phyloP scores from a whole-genome alignment of 2,113 vertebrate species.

The Aegithalos caudatus region DNA sequence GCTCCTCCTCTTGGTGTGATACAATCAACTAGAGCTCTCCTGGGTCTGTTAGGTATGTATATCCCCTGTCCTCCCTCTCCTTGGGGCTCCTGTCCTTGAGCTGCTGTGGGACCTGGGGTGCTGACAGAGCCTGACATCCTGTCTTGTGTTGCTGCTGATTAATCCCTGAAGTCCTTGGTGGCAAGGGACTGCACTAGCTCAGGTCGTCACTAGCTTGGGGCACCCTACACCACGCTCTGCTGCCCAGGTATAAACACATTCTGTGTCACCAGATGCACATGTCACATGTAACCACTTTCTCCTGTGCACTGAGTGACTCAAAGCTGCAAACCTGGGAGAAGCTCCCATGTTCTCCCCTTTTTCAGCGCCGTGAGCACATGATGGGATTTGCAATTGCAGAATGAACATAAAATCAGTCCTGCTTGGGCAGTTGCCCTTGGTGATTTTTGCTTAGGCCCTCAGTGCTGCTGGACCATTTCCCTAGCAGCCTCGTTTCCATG shows the following conservation, averaged over 20 bases:
- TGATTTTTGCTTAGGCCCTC: neutral
- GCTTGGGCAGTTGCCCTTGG: neutral
- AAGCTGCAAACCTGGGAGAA: neutral
- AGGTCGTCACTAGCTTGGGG: neutral
- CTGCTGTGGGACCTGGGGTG: neutral
- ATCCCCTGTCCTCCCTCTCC: neutral
- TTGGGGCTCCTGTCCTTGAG: neutral
- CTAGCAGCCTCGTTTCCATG: neutral
- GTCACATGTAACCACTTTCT: neutral
- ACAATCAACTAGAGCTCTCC: neutral
- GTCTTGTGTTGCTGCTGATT: rapidly evolving
- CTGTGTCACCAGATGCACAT: neutral
- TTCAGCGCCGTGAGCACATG: rapidly evolving
- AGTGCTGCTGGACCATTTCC: neutral
- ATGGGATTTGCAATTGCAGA: neutral
- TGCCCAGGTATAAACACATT: neutral
- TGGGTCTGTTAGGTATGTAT: neutral
- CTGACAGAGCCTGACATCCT: neutral
- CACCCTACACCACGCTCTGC: neutral
- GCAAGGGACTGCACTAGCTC: neutral
- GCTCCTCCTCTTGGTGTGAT: neutral
- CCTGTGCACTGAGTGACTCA: neutral
- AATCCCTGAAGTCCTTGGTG: neutral
- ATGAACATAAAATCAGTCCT: neutral
- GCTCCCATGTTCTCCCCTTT: neutral